Evolutionary conservation across 1,140 invertebrate species (phyloP).

Genomic region (Tetragnatha versicolor): DNA sequence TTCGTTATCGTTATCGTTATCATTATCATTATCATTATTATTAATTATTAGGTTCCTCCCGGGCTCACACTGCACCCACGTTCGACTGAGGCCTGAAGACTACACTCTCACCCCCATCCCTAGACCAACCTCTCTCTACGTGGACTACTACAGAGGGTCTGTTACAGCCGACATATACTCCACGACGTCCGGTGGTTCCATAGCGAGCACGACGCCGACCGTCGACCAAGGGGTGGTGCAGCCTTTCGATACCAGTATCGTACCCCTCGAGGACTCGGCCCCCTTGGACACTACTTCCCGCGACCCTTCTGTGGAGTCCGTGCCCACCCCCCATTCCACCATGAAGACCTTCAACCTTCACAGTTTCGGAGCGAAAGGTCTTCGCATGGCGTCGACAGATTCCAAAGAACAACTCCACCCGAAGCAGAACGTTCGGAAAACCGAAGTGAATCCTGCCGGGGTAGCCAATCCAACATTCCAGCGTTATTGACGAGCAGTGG

Average conservation of each 20-base stretch:
- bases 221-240: slow-evolving; percentile 50
- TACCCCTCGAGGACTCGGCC: slow-evolving; percentile 55
- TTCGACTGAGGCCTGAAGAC: slow-evolving; percentile 54
- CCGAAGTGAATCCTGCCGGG: slow-evolving; percentile 3
- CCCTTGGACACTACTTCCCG: slow-evolving; percentile 19
- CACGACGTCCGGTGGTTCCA: slow-evolving; percentile 46
- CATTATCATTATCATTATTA: background rate
- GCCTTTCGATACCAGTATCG: slow-evolving; percentile 57
- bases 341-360: slow-evolving; percentile 43
- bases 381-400: slow-evolving; percentile 30
- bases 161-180: slow-evolving; percentile 44
- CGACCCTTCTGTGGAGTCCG: slow-evolving; percentile 38
- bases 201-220: slow-evolving; percentile 10
- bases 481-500: slow-evolving; percentile 17
- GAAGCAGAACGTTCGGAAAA: background rate
- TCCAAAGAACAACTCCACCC: slow-evolving; percentile 46
- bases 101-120: slow-evolving; percentile 57
- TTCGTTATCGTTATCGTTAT: background rate
- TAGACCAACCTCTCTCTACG: slow-evolving; percentile 51
- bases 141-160: slow-evolving; percentile 52
- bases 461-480: slow-evolving; percentile 47
- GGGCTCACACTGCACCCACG: slow-evolving; percentile 15
- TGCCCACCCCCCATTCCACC: slow-evolving; percentile 30
- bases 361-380: slow-evolving; percentile 17
- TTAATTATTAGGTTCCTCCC: background rate